Base-by-base conservation (phyloP, 1,140 invertebrate genomes). In the Lucilia sericata region DNA sequence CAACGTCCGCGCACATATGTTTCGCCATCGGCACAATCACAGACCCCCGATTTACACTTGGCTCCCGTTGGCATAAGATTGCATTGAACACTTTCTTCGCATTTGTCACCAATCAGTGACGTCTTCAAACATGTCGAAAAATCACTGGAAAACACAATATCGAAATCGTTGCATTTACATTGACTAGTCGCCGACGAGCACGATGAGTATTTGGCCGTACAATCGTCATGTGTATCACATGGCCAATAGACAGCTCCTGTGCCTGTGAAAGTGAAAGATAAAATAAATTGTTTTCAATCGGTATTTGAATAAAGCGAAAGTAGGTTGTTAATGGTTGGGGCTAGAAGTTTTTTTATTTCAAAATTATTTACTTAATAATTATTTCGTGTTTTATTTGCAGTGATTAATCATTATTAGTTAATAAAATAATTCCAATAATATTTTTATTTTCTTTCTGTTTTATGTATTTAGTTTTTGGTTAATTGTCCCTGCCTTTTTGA, bases 51-150 rank as follows among this genome's bases (percentile, higher is more conserved):
- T 87, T 90, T 91, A 90, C 90, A 91, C 84, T 87, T 87, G 87
- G 89, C 88, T 89, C 90, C 90, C 84, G 90, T 88, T 88, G 90
- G 90, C 90, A 91, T 91, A 91, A 90, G 89, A 90, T 88, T 90
- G 86, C 89, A 91, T 87, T 91, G 90, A 88, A 87, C 87, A 75
- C 85, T 86, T 60, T 90, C 88, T 85, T 88, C 86, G 87, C 90
- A 91, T 87, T 83, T 74, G 84, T 91, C 90, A 87, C 90, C 90
- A 90, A 90, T 85, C 83, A 86, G 88, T 74, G 89, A 86, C 86
- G 87, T 88, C 83, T 86, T 87, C 86, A 91, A 86, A 87, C 90
- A 91, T 90, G 83, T 65, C 70, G 88, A 85, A 51, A 86, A 89
- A 60, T 88, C 86, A 47, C 80, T 86, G 12, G 90, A 87, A 82